Evolutionary conservation across 2,797 vertebrate species (phyloP), one percentile per base, ranked within the genome.

Genomic region (Pseudochaenichthys georgianus): DNA sequence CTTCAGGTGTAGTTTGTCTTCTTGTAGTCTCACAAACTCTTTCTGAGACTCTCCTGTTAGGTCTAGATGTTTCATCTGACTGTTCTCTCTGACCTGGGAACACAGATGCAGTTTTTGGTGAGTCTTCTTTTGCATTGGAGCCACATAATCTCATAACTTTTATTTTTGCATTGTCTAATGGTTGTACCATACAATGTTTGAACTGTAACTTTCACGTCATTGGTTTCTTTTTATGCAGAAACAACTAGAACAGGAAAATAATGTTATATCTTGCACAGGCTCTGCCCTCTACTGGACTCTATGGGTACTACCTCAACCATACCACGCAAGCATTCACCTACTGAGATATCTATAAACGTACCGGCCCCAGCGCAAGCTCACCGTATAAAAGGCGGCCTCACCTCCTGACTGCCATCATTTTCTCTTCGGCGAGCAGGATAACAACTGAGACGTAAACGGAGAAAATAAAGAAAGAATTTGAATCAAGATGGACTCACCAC

Each of bases 1-100:
- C 57, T 95, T 91, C 77, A 98, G 92, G 87, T 69, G 78, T 65
- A 82, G 90, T 60, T 95, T 95, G 78, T 96, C 95, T 82, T 95
- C 94, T 87, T 93, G 92, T 54, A 97, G 93, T 52, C 17, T 93
- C 5, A 82, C 21, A 63, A 96, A 46, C 19, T 97, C 96, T 68
- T 96, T 95, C 72, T 92, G 94, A 77, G 93, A 78, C 13, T 77
- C 82, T 43, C 73, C 85, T 64, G 81, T 87, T 57, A 86, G 16
- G 45, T 89, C 89, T 23, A 71, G 31, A 69, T 66, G 77, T 65
- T 92, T 95, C 68, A 85, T 90, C 65, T 86, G 83, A 34, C 74
- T 86, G 51, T 55, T 92, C 59, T 91, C 92, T 90, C 88, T 93
- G 45, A 91, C 65, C 97, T 99, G 81, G 47, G 64, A 57, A 82